phyloP scores from a whole-genome alignment of 2,113 vertebrate genomes.

The Canis aureus region DNA sequence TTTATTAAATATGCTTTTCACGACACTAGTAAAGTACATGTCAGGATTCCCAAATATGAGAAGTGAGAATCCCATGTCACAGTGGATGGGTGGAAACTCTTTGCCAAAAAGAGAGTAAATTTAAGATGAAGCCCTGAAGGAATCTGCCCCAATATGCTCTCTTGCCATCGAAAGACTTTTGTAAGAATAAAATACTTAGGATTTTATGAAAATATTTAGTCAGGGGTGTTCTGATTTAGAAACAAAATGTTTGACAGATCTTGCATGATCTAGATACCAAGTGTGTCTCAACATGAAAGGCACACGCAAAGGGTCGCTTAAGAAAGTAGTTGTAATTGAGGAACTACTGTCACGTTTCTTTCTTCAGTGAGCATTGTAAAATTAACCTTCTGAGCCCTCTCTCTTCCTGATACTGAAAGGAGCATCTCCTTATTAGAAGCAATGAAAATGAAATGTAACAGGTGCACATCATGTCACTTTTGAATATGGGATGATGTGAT shows the following conservation, averaged over 20 bases:
- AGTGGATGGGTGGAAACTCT: not conserved
- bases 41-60: not conserved
- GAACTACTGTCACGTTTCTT: not conserved
- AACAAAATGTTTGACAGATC: not conserved
- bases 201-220: conserved; percentile 48
- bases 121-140: not conserved
- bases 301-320: conserved; percentile 36
- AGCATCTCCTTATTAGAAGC: conserved; percentile 5
- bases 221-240: not conserved
- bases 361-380: conserved; percentile 54
- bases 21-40: not conserved
- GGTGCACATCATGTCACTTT: conserved; percentile 52
- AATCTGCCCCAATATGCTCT: not conserved
- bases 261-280: not conserved
- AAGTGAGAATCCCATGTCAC: not conserved
- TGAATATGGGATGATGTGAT: conserved; percentile 34
- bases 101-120: not conserved
- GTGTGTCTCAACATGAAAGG: not conserved
- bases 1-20: conserved; percentile 24
- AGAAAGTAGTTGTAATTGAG: not conserved
- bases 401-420: conserved; percentile 42
- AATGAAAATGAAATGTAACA: conserved; percentile 65
- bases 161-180: not conserved
- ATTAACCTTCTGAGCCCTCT: conserved; percentile 60
- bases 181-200: not conserved